Conservation (phyloP, 2,888 invertebrate genomes). For the Platycheirus albimanus region DNA sequence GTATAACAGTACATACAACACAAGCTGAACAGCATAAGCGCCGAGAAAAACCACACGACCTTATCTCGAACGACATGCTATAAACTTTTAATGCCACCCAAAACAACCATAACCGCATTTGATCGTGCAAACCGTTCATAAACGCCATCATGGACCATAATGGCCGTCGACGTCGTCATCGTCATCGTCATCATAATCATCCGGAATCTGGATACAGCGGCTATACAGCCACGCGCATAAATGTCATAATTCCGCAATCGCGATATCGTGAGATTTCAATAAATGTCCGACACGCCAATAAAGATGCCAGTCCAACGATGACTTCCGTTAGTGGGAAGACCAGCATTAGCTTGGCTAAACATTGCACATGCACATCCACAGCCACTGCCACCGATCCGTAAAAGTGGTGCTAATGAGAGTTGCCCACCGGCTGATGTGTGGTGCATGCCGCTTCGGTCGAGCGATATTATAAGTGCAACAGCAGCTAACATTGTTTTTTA, state of each 20-base stretch:
- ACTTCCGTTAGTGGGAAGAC: constrained; percentile 58
- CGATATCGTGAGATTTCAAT: constrained; percentile 75
- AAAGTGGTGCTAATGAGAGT: constrained; percentile 73
- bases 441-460: constrained; percentile 34
- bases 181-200: constrained; percentile 33
- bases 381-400: constrained; percentile 9
- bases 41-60: constrained; percentile 32
- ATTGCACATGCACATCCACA: background rate
- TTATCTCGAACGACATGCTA: constrained; percentile 64
- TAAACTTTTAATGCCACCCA: constrained; percentile 61
- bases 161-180: constrained; percentile 36
- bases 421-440: constrained; percentile 64
- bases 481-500: constrained; percentile 52
- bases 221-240: constrained; percentile 69
- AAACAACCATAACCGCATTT: constrained; percentile 29
- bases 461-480: constrained; percentile 44
- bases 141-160: constrained; percentile 59
- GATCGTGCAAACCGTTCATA: constrained; percentile 66
- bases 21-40: constrained; percentile 31
- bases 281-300: constrained; percentile 72
- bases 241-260: constrained; percentile 72
- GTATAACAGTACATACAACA: constrained; percentile 42
- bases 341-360: background rate
- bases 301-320: constrained; percentile 62
- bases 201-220: constrained; percentile 24